phyloP scores from a whole-genome alignment of 2,888 invertebrate species.

The Eledona agricola region DNA sequence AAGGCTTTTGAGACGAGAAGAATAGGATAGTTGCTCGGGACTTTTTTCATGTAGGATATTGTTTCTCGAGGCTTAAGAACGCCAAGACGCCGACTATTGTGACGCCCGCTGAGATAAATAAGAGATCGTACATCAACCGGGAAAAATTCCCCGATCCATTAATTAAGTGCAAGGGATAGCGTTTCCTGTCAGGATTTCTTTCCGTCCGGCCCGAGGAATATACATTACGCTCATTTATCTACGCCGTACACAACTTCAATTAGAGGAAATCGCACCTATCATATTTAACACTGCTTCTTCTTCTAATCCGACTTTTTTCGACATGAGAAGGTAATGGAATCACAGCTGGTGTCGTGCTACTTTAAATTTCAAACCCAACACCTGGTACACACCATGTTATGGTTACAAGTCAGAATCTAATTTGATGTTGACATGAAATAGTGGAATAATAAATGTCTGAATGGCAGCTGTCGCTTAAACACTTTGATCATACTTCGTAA shows the following conservation, averaged over 20 bases:
- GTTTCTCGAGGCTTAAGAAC: conserved; percentile 11
- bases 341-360: too few relatives aligned
- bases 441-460: too few relatives aligned
- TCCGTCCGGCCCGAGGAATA: conserved; percentile 3
- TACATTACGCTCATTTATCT: conserved; percentile 28
- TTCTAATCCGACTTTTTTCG: too few relatives aligned
- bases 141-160: conserved; percentile 28
- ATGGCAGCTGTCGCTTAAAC: too few relatives aligned
- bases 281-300: not conserved
- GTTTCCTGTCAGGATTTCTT: conserved; percentile 13
- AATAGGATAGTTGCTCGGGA: conserved; percentile 6
- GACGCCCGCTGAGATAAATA: conserved; percentile 24
- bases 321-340: too few relatives aligned
- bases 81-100: conserved; percentile 8
- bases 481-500: too few relatives aligned
- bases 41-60: conserved; percentile 7
- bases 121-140: conserved; percentile 21
- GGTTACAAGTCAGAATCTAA: too few relatives aligned
- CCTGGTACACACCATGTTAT: too few relatives aligned
- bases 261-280: too few relatives aligned
- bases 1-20: conserved; percentile 13
- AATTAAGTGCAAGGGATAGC: conserved; percentile 18
- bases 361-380: too few relatives aligned
- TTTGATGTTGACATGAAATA: too few relatives aligned
- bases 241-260: too few relatives aligned